Base-by-base conservation (phyloP, 2,888 invertebrate genomes). In the Cephus nigrinus region DNA sequence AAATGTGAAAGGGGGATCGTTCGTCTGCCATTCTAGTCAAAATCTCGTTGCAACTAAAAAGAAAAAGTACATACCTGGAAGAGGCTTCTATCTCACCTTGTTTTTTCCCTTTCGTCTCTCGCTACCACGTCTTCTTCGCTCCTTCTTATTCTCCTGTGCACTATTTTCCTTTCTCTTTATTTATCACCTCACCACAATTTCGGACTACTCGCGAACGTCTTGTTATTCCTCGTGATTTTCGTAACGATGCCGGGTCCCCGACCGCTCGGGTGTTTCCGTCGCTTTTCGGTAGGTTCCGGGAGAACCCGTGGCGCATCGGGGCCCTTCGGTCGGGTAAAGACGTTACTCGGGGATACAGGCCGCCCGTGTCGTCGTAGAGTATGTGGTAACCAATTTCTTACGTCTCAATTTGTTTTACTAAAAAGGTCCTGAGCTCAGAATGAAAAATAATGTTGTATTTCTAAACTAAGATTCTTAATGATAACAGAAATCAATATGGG, bases 131-230 rank as follows among this genome's bases (percentile, higher is more conserved):
- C 12, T 5, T 34, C 32, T 23, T 12, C 1, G 73, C 74, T 30
- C 1, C 30, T 74, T 35, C 30, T 69, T 40, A 74, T 31, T 68
- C 30, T 34, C 71, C 72, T 33, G 23, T 68, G 72, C 40, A 15
- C 12, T 23, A 73, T 69, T 34, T 73, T 71, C 72, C 40, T 75
- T 69, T 69, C 40, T 74, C 23, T 32, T n/a, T 73, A 4, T 73
- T 73, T 71, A 40, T 32, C 76, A 12, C 35, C 73, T 77, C 73
- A 31, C 15, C 68, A 75, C 71, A 80, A 68, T 76, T 74, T 78
- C 76, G 32, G 78, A 75, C 80, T 76, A 79, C 78, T 71, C 76
- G 78, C 79, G 78, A 78, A 80, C 79, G 73, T 78, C 74, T 75
- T 79, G 78, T 78, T 76, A 77, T 55, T 78, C 74, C 75, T 32